Conservation (phyloP, 2,113 vertebrate species). For the Tyto alba region DNA sequence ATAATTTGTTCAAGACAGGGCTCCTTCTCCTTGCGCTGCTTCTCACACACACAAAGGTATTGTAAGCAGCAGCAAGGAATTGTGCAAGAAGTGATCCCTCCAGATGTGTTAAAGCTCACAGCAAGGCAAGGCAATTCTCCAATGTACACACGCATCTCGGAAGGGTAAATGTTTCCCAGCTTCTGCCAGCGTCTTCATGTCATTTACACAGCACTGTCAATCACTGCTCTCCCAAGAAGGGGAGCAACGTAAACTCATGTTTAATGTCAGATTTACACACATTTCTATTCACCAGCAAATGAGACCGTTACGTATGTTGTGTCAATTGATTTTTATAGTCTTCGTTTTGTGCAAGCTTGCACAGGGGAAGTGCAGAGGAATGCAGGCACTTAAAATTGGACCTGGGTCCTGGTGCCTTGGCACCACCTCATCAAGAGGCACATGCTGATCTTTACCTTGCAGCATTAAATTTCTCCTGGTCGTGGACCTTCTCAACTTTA, state of each 20-base stretch:
- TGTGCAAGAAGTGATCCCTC: not conserved
- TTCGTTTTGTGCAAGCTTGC: not conserved
- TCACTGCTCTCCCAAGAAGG: conserved; percentile 48
- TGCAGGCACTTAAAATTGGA: not conserved
- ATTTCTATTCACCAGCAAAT: conserved; percentile 46
- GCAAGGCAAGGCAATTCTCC: conserved; percentile 42
- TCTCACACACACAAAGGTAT: not conserved
- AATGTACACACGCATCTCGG: conserved; percentile 46
- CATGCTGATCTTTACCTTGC: not conserved
- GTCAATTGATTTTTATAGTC: conserved; percentile 50
- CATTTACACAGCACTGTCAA: conserved; percentile 67
- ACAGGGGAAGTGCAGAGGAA: not conserved
- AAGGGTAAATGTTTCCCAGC: conserved; percentile 64
- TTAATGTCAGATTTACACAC: conserved; percentile 63
- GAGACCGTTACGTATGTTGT: conserved; percentile 53
- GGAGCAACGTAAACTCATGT: conserved; percentile 48
- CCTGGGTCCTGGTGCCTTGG: not conserved
- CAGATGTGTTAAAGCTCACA: not conserved
- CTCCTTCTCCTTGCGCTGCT: not conserved
- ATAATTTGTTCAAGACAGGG: not conserved
- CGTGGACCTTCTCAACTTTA: not conserved
- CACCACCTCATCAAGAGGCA: not conserved
- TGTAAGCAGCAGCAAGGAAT: not conserved
- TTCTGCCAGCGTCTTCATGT: not conserved
- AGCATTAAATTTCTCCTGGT: not conserved